Evolutionary conservation across 2,888 invertebrate genomes (phyloP), one percentile per base, ranked within the genome.

Genomic region (Diloba caeruleocephala): DNA sequence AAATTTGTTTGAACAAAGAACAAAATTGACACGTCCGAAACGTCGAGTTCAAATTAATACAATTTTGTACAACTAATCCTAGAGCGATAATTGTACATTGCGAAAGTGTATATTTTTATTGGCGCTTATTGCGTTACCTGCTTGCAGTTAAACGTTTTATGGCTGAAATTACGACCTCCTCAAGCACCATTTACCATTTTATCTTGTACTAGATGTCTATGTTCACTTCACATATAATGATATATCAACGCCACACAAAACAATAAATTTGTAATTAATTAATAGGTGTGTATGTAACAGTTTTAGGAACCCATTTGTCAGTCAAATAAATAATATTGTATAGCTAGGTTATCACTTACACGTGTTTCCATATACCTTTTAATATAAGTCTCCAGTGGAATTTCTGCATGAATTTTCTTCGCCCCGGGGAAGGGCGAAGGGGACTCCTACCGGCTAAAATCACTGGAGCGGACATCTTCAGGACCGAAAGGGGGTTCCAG

Each of bases 71-170:
- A 69, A 74, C 74, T 57, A 71, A 60, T 71, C 66, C 56, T 46
- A 19, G 15, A 12, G 43, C 41, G 32, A 67, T 69, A 42, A 49
- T 61, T 57, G 54, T n/a, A n/a, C n/a, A n/a, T n/a, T n/a, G n/a
- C n/a, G n/a, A 58, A 37, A 53, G 31, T 6, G 32, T 46, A 70
- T 33, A 39, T 48, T 59, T 57, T 51, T 33, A 53, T 10, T 48
- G 38, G 15, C 42, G 55, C 34, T 57, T 57, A 61, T 58, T 61
- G 63, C 49, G 44, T 52, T 62, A 68, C 59, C 53, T 64, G 39
- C 32, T 53, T 57, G 71, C 61, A 69, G 72, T 82, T 73, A 81
- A 79, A 72, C 66, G 48, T 64, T 78, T 81, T 78, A 82, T 71
- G 57, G 63, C 69, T 34, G 26, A 44, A 73, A 62, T 79, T 73